Percentiles rank a stretch among this genome's conserved stretches.
Conservation (phyloP, 2,797 vertebrate genomes). For the Chiloscyllium punctatum region DNA sequence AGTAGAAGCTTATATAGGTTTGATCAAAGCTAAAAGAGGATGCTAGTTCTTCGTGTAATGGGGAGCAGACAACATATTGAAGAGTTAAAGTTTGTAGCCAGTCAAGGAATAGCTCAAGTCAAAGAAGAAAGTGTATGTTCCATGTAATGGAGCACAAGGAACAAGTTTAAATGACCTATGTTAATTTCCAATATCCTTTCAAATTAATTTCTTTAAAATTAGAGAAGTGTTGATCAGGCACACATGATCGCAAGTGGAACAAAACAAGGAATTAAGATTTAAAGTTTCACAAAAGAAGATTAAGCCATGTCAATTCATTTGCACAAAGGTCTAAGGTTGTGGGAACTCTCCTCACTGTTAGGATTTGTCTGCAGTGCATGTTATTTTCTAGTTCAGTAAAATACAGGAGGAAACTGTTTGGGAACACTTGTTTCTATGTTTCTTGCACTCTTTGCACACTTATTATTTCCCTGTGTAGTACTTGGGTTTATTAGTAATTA, state of each 20-base stretch:
- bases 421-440: not conserved
- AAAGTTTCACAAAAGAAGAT: not conserved
- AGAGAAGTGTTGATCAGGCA: not conserved
- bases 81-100: not conserved
- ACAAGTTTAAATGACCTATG: not conserved
- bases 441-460: not conserved
- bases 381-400: not conserved
- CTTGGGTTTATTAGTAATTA: not conserved
- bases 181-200: not conserved
- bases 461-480: slow-evolving; percentile 22
- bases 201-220: not conserved
- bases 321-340: too few species aligned
- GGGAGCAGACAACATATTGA: not conserved
- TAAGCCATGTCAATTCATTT: not conserved
- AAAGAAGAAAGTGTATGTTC: not conserved
- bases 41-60: not conserved
- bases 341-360: not conserved
- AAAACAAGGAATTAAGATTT: not conserved
- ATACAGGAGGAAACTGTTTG: not conserved
- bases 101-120: not conserved
- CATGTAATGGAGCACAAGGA: not conserved
- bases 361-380: not conserved
- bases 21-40: not conserved
- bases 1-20: not conserved
- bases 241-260: not conserved